A percentile compares a stretch with the other conserved stretches of the same genome.
phyloP scores from a whole-genome alignment of 2,113 vertebrate genomes.

The Ceyx cyanopectus region DNA sequence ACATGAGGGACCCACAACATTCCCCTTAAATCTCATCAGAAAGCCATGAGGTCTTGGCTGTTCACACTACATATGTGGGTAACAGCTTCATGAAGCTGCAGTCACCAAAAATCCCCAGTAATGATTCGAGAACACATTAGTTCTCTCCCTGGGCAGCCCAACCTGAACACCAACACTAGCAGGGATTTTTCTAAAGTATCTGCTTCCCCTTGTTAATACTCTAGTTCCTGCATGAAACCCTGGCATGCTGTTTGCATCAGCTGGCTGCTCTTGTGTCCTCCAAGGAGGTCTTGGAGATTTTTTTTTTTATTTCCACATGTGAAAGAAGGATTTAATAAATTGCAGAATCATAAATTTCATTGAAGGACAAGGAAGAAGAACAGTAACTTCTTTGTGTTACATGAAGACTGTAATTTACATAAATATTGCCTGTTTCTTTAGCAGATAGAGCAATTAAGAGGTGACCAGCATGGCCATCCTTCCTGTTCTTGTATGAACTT shows the following conservation, averaged over 20 bases:
- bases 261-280: constrained; percentile 46
- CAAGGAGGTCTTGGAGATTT: not conserved
- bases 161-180: constrained; percentile 6
- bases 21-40: constrained; percentile 42
- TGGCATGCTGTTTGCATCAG: constrained; percentile 20
- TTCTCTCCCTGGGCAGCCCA: constrained; percentile 40
- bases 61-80: not conserved
- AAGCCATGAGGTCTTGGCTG: constrained; percentile 13
- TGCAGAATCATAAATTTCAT: constrained; percentile 62
- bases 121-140: not conserved
- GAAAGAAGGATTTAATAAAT: constrained; percentile 71
- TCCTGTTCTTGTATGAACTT: not conserved
- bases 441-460: constrained; percentile 36
- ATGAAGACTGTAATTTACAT: constrained; percentile 29
- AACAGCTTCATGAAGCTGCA: constrained; percentile 16
- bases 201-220: constrained; percentile 16
- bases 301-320: constrained; percentile 56
- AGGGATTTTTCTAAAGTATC: constrained; percentile 49
- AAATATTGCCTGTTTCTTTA: constrained; percentile 53
- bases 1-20: constrained; percentile 1
- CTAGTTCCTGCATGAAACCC: constrained; percentile 21
- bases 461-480: not conserved
- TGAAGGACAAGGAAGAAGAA: constrained; percentile 11
- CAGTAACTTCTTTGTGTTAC: constrained; percentile 41
- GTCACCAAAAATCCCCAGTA: constrained; percentile 28